Base-by-base conservation (phyloP, 2,113 vertebrate species). In the Entomyzon cyanotis region DNA sequence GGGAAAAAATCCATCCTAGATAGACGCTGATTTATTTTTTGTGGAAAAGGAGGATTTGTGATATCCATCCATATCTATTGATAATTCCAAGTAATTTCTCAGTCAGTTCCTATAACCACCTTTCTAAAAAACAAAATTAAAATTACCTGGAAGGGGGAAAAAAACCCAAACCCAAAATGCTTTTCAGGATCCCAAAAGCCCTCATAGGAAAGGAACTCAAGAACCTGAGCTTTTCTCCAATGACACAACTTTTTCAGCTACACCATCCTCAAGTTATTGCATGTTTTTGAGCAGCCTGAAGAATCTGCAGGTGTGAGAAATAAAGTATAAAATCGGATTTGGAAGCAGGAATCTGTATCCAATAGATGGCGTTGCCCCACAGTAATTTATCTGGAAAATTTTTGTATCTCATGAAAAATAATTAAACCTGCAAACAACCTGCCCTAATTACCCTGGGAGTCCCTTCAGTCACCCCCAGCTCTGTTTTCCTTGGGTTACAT, bases 11-110 rank as follows among this genome's bases (percentile, higher is more conserved):
- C 21, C 75, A 84, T 93, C 79, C 42, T 50, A 94, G 53, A 41
- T 71, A 96, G 94, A 94, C 49, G 81, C n/a, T 96, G 95, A 91
- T 96, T 92, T 93, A 95, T 89, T 91, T 89, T 96, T 96, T 96
- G 91, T 91, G 89, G 69, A 86, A 94, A 97, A 94, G 93, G 60
- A 80, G 56, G 93, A 87, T 93, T 94, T 79, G 83, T 92, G 84
- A 89, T 92, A 97, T 92, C 89, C 90, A 91, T 97, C 95, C 39
- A 39, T 39, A 39, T 39, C 91, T 53, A 67, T 62, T 96, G 94
- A 95, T 96, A 91, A 87, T 17, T 37, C 84, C 47, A 42, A 83
- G 74, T 27, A 90, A 95, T 93, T 96, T 95, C 90, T 87, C 87
- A 49, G 75, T 71, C 79, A 31, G 55, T 33, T 70, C 6, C 17